Evolutionary conservation across 2,888 invertebrate genomes (phyloP), one percentile per base, ranked within the genome.

Genomic region (Brachycybe producta): DNA sequence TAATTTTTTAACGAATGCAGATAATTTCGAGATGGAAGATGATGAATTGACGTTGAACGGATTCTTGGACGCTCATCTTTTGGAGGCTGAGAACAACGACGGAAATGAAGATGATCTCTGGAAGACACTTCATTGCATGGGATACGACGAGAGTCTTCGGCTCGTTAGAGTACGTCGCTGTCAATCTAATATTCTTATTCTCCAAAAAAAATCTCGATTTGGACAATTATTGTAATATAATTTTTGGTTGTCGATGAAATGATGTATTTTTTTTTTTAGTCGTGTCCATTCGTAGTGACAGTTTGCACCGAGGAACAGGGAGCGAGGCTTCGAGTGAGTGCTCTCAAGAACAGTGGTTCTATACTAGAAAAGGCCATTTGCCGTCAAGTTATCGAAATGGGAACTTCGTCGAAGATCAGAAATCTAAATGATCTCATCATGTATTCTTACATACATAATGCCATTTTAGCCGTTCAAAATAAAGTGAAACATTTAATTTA

Each of bases 11-110:
- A 48, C 19, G 21, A 4, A n/a, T 63, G 19, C 62, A 61, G 35
- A 60, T 64, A 8, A 61, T 62, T 30, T 42, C 15, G 42, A 42
- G 27, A 56, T 67, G 38, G 58, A 62, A 46, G 58, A 64, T 54
- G 67, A 63, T 23, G 66, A 70, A 56, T 58, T 71, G n/a, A 68
- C 69, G 2, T 57, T 62, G 52, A 54, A 59, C 47, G 70, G 69
- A 0, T 71, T 71, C 58, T 55, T 71, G 24, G 58, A 63, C 24
- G 59, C 70, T 47, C 69, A 70, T 57, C 67, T 68, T 54, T 61
- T 69, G 59, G 71, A 71, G 55, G 70, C 70, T 5, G 65, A 68
- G 28, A 69, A 70, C 54, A 62, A 62, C 50, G 61, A 65, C 26
- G 67, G 67, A 5, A 67, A 68, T 44, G 58, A 61, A 1, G 66